Evolutionary conservation across 2,797 vertebrate species (phyloP).

Genomic region (Falco rusticolus): DNA sequence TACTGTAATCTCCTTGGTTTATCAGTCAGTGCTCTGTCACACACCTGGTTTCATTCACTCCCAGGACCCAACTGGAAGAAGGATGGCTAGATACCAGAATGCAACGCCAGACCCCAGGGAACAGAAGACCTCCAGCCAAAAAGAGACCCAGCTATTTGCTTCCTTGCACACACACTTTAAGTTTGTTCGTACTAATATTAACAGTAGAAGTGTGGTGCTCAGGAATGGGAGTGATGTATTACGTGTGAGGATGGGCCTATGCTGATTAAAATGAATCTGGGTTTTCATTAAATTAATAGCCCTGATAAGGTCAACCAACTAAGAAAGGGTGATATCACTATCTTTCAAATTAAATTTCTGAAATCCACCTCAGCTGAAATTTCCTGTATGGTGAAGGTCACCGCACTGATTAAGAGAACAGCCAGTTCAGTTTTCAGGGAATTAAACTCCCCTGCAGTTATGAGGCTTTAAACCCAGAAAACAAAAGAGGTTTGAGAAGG

Average conservation of each 20-base stretch:
- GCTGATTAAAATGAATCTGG: constrained; percentile 25
- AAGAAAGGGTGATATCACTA: constrained; percentile 15
- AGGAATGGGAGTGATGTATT: neutral
- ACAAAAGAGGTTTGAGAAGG: neutral
- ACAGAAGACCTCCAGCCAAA: neutral
- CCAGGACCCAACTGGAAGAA: neutral
- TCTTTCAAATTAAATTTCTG: constrained; percentile 36
- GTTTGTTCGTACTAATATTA: neutral
- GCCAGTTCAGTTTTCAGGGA: neutral
- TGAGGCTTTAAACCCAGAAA: neutral
- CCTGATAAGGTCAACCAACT: constrained; percentile 14
- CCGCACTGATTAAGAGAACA: constrained; percentile 6
- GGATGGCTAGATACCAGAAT: neutral
- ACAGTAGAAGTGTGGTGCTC: neutral
- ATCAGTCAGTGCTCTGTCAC: neutral
- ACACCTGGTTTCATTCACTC: neutral
- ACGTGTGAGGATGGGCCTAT: constrained; percentile 1
- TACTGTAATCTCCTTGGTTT: neutral
- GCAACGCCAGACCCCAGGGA: neutral
- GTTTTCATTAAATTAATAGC: constrained; percentile 43
- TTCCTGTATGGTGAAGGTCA: constrained; percentile 22
- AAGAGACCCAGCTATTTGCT: neutral
- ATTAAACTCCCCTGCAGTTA: neutral
- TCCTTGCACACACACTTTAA: neutral
- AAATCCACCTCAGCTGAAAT: constrained; percentile 23